Percentiles rank a stretch among this genome's conserved stretches.
phyloP scores from a whole-genome alignment of 2,113 vertebrate species.

The Gasterosteus nipponicus region DNA sequence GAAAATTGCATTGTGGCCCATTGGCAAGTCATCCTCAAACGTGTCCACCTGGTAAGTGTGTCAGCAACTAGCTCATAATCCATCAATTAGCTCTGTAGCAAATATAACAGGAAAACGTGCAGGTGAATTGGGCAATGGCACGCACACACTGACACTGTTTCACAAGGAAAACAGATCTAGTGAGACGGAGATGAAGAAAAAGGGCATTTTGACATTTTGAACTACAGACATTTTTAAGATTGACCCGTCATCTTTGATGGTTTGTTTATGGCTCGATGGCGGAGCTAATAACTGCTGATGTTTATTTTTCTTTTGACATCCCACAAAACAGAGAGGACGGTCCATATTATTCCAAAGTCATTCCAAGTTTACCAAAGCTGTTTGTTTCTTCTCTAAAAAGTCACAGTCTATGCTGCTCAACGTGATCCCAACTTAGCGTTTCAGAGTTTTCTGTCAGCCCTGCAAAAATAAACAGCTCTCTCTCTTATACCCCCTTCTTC shows the following conservation, averaged over 20 bases:
- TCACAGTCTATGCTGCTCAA: conserved; percentile 70
- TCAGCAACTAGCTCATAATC: not conserved
- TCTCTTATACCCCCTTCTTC: conserved; percentile 60
- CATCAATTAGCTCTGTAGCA: not conserved
- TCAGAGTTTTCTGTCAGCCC: conserved; percentile 77
- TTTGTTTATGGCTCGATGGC: conserved; percentile 24
- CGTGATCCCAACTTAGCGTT: conserved; percentile 67
- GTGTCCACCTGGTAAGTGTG: not conserved
- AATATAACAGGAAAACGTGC: not conserved
- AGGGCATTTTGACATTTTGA: conserved; percentile 49
- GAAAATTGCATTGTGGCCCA: not conserved
- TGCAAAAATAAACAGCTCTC: conserved; percentile 76
- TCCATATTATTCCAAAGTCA: conserved; percentile 73
- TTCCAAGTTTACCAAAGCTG: conserved; percentile 77
- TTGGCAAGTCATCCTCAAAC: not conserved
- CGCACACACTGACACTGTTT: not conserved
- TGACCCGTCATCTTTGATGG: conserved; percentile 68
- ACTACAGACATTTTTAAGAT: conserved; percentile 43
- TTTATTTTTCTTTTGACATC: conserved; percentile 63
- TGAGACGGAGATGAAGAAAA: conserved; percentile 47
- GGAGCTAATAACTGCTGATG: conserved; percentile 67
- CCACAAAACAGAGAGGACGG: conserved; percentile 50
- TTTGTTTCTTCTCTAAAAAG: conserved; percentile 75
- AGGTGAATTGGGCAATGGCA: not conserved
- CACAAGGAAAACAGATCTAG: conserved; percentile 33